Percentiles rank a stretch among this genome's conserved stretches.
phyloP scores from a whole-genome alignment of 2,113 vertebrate genomes.

The Mirza zaza region DNA sequence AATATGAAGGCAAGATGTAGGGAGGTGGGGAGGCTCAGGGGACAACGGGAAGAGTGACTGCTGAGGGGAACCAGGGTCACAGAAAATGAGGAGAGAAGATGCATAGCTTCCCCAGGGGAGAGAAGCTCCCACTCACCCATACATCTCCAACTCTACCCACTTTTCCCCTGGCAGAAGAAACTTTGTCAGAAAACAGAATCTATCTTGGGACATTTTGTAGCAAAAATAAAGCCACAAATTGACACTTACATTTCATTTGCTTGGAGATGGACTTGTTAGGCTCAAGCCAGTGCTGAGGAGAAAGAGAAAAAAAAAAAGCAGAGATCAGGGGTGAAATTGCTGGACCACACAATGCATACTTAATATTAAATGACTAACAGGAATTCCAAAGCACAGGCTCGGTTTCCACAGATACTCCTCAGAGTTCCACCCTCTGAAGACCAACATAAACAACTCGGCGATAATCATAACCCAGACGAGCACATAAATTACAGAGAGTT shows the following conservation, averaged over 20 bases:
- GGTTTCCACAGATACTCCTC: background rate
- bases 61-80: background rate
- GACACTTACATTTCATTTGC: constrained; percentile 99
- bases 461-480: background rate
- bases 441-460: background rate
- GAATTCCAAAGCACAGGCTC: background rate
- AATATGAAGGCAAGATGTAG: background rate
- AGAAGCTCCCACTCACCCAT: background rate
- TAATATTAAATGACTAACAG: background rate
- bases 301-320: constrained; percentile 76
- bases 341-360: background rate
- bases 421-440: background rate
- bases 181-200: constrained; percentile 13
- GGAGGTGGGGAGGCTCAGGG: background rate
- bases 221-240: constrained; percentile 22
- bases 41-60: background rate
- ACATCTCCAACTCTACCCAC: background rate
- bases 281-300: constrained; percentile 96
- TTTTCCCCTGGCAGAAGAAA: background rate
- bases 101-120: background rate
- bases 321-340: constrained; percentile 67
- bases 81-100: background rate
- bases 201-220: constrained; percentile 46
- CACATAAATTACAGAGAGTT: constrained; percentile 13
- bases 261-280: constrained; percentile 95